Evolutionary conservation across 2,797 vertebrate genomes (phyloP), one percentile per base, ranked within the genome.

Genomic region (Centropyge bicolor): DNA sequence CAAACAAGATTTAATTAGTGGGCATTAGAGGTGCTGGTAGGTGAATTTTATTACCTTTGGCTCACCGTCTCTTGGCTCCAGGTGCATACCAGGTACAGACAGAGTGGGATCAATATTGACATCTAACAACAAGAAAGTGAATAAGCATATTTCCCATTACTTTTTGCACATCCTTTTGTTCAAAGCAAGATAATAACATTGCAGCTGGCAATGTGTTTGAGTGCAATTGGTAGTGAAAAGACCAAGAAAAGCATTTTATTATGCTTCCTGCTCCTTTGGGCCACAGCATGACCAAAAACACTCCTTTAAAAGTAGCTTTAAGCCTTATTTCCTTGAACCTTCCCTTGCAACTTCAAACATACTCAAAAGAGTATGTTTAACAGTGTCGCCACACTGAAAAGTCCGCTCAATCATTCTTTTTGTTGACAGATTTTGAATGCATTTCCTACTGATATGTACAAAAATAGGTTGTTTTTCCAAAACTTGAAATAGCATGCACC

Each of bases 221-320:
- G 27, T 48, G 43, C 13, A 66, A 6, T 12, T 9, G 52, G 17
- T 19, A 8, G n/a, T 56, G 43, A 56, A 36, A 27, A 43, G 6
- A 60, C 36, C 20, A 40, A 24, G 8, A 62, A 24, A 59, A 38
- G 36, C 36, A 22, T n/a, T 52, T 43, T 11, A 6, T 14, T 5
- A 43, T 31, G 65, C 22, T 43, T 31, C 17, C n/a, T 5, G 1
- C 64, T 38, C 10, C 49, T 24, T 13, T 8, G 16, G 10, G 6
- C 45, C 17, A 60, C n/a, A 60, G 45, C 22, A 61, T 36, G 69
- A 71, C n/a, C 46, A 49, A 36, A 46, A 71, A 22, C 54, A 22
- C 2, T 70, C 31, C 31, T 38, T 36, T 36, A 56, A 1, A 56
- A 75, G 45, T 65, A 48, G 41, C 54, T 60, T 57, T 11, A 56